Conservation (phyloP, 2,888 invertebrate genomes). For the Heliconius ethilla region DNA sequence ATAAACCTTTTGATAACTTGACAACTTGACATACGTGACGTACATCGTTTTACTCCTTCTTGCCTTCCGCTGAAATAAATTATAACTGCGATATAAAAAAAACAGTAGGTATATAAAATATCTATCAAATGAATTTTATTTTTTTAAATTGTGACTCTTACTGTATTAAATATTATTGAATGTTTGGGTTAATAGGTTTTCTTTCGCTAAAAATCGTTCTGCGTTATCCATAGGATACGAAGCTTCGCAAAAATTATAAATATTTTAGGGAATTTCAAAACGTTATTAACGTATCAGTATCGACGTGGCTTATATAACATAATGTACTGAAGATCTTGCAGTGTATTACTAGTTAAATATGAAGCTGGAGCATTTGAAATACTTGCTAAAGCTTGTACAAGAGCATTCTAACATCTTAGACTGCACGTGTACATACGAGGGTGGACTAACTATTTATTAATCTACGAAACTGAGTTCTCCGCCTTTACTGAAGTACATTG, state of each 20-base stretch:
- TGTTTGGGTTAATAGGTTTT: background rate
- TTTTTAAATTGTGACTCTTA: background rate
- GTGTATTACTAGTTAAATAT: slow-evolving; percentile 17
- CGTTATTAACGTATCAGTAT: background rate
- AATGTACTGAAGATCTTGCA: background rate
- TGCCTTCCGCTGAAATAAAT: background rate
- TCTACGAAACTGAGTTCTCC: slow-evolving; percentile 18
- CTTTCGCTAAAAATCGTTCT: background rate
- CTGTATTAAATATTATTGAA: background rate
- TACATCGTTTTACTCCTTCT: background rate
- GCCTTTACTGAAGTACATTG: background rate
- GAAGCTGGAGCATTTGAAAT: slow-evolving; percentile 21
- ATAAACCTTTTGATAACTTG: no score
- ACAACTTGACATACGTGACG: no score
- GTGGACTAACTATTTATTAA: slow-evolving; percentile 26
- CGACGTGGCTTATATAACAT: background rate
- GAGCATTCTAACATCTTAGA: slow-evolving; percentile 18
- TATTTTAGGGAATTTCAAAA: background rate
- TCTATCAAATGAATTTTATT: background rate
- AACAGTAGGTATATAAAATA: background rate
- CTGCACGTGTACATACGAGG: slow-evolving; percentile 21
- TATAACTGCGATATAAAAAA: background rate
- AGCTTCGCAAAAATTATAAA: background rate
- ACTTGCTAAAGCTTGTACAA: slow-evolving; percentile 26
- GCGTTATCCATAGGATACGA: background rate